These are phyloP conservation scores for Donacobius atricapilla DNA, from an alignment of 2,113 vertebrate species.

Conservation along the genomic window DNA sequence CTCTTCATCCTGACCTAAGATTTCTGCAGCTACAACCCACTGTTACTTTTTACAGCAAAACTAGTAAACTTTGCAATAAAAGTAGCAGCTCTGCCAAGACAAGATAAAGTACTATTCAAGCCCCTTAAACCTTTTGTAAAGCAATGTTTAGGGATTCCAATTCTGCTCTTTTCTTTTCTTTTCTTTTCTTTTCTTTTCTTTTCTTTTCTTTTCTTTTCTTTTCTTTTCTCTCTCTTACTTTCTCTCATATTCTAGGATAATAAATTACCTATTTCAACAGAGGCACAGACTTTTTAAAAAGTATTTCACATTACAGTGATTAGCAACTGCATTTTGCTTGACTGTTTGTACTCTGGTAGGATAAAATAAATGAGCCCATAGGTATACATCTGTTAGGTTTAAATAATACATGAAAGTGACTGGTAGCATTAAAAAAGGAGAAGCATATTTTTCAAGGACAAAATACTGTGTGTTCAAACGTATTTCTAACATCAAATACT, in stretches of 20 bases:
- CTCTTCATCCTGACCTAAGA: not conserved
- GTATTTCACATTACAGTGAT: not conserved
- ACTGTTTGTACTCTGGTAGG: not conserved
- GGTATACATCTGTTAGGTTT: not conserved
- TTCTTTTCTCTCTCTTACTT: not conserved
- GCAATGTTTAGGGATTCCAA: not conserved
- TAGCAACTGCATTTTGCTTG: not conserved
- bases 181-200: too few relatives aligned
- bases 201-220: too few relatives aligned
- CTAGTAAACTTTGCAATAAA: not conserved
- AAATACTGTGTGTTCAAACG: not conserved
- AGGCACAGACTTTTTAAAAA: not conserved
- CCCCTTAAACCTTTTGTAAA: not conserved
- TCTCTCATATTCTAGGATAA: not conserved
- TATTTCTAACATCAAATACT: not conserved
- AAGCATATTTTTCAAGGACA: conserved; percentile 22
- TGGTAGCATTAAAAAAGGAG: not conserved
- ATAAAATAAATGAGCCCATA: conserved; percentile 2
- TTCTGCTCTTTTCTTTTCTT: not conserved
- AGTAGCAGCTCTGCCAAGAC: not conserved
- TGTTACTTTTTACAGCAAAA: not conserved
- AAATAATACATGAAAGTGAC: conserved; percentile 31
- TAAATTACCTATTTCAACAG: not conserved
- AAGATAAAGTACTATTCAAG: not conserved
- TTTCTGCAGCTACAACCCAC: not conserved